Conservation (phyloP, 2,797 vertebrate genomes). For the Sebastes hubbsi region DNA sequence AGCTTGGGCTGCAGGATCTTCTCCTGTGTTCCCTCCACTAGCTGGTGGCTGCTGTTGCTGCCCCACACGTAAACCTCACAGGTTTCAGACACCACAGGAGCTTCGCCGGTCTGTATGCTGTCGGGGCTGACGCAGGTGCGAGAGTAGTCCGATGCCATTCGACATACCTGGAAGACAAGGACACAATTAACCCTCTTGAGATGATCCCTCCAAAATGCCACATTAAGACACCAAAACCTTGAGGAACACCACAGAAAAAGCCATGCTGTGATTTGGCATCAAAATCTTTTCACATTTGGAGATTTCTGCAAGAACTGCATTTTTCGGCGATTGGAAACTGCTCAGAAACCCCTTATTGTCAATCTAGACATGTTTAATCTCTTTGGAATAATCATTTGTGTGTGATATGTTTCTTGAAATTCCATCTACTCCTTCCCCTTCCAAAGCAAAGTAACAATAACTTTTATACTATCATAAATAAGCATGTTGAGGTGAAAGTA, state of each 20-base stretch:
- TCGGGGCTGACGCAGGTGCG: slow-evolving; percentile 97
- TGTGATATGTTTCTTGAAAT: not conserved
- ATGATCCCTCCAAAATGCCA: too few species aligned
- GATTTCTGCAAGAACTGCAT: too few species aligned
- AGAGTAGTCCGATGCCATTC: slow-evolving; percentile 98
- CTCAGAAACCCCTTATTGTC: too few species aligned
- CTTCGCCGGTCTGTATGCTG: slow-evolving; percentile 93
- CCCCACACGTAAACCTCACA: slow-evolving; percentile 96
- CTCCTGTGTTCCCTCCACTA: slow-evolving; percentile 87
- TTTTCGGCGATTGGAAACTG: too few species aligned
- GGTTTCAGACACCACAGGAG: slow-evolving; percentile 92
- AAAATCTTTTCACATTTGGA: too few species aligned
- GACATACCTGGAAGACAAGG: slow-evolving; percentile 85
- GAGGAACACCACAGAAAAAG: too few species aligned
- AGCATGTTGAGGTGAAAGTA: not conserved
- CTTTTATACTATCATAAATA: not conserved
- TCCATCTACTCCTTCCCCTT: not conserved
- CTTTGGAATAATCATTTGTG: not conserved
- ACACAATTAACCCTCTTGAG: not conserved
- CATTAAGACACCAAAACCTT: too few species aligned
- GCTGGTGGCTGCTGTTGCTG: slow-evolving; percentile 88
- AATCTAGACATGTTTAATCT: not conserved
- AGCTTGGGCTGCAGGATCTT: slow-evolving; percentile 88
- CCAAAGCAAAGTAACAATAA: not conserved
- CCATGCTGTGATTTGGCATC: too few species aligned